Base-by-base conservation (phyloP, 37 sponge, comb jelly and placozoan species). In the Aplysina aerophoba region DNA sequence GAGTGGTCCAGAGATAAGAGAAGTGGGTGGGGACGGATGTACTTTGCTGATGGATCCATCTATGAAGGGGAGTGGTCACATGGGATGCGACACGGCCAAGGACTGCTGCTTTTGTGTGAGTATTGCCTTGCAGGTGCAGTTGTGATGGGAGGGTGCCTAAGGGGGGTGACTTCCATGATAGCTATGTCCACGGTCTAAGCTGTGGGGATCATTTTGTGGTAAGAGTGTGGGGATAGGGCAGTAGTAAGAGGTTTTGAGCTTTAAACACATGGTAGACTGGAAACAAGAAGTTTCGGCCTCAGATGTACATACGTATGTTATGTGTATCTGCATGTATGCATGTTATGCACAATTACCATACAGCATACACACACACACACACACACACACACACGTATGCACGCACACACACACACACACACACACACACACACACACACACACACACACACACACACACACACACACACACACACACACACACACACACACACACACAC, bases 31-130 rank as follows among this genome's bases (percentile, higher is more conserved):
- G 99, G 99, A 14, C 55, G 99, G 73, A 96, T 94, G 99, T 91
- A 94, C 78, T 96, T 88, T 55, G 31, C 50, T 22, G 97, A 98
- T 83, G 97, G 97, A 24, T 96, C 95, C 36, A 87, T 98, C 15
- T 98, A 98, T 81, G 99, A 98, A 69, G 99, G 99, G 57, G 97
- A 97, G 79, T 97, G 97, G 97, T 88, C 87, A n/a, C 73, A 85
- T 56, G 95, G 95, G 85, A 67, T 88, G 50, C 59, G 93, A 69
- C 87, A 88, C 54, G 97, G 97, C 20, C 88, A 84, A 60, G 97
- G 97, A 25, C 28, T 97, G 35, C 82, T 94, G 1, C 89, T 88
- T 68, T 68, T 97, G 41, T 83, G 93, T 92, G 41, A 85, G 78
- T 81, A 59, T 27, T 55, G 25, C 21, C 5, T 15, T 72, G n/a